Evolutionary conservation across 2,797 vertebrate species (phyloP).

Genomic region (Intellagama lesueurii): DNA sequence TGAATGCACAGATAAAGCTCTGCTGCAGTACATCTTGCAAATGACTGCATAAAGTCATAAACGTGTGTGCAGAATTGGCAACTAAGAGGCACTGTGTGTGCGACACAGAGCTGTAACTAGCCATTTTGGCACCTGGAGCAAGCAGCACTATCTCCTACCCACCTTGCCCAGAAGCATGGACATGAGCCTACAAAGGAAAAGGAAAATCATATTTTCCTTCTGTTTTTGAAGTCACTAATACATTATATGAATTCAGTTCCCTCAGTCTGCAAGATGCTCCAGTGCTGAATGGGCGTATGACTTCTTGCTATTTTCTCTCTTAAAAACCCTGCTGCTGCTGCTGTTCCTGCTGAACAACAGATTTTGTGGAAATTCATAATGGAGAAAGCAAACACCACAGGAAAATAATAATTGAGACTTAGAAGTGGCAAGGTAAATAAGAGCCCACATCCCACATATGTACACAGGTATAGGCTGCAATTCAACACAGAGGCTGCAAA

Average conservation of each 20-base stretch:
- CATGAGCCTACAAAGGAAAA: not conserved
- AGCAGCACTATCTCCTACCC: too few relatives aligned
- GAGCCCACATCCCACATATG: not conserved
- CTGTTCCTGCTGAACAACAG: rapidly evolving
- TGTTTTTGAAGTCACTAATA: not conserved
- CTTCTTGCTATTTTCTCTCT: rapidly evolving
- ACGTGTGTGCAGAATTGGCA: not conserved
- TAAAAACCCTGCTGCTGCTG: not conserved
- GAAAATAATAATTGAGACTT: not conserved
- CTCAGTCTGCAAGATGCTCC: not conserved
- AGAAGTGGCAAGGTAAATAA: not conserved
- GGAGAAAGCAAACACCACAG: rapidly evolving
- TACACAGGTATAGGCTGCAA: too few relatives aligned
- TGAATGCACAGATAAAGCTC: not conserved
- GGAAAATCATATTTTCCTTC: not conserved
- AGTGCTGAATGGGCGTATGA: rapidly evolving
- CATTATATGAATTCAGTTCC: not conserved
- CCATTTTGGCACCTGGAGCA: too few relatives aligned
- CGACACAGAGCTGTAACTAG: too few relatives aligned
- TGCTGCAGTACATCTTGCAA: not conserved
- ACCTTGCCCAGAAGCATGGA: too few relatives aligned
- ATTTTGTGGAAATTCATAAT: not conserved
- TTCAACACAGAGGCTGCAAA: too few relatives aligned
- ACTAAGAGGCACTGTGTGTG: not conserved
- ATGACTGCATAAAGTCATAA: not conserved